Evolutionary conservation across 2,888 invertebrate species (phyloP).

Genomic region (Drosophila koepferae): DNA sequence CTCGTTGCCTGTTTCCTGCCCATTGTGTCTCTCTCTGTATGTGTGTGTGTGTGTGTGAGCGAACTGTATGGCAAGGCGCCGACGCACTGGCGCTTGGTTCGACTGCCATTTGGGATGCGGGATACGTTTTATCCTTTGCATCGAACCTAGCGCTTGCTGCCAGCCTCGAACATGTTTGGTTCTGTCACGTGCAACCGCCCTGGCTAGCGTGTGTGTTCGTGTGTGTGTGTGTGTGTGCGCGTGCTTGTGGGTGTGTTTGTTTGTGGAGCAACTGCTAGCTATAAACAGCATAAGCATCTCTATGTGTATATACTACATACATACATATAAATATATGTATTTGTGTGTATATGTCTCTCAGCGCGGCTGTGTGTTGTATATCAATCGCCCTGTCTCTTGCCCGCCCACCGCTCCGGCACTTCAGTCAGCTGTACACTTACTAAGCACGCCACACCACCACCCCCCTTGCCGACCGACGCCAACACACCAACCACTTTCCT

Average conservation of each 20-base stretch:
- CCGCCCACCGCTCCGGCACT: constrained; percentile 30
- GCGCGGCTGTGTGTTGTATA: constrained; percentile 60
- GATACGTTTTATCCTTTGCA: constrained; percentile 65
- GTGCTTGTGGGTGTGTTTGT: constrained; percentile 34
- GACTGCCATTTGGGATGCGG: constrained; percentile 38
- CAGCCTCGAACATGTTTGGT: constrained; percentile 61
- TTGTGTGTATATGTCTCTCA: constrained; percentile 37
- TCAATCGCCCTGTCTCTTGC: constrained; percentile 59
- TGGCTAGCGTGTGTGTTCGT: constrained; percentile 18
- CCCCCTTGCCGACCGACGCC: background rate
- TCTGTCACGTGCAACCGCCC: constrained; percentile 57
- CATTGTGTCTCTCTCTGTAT: constrained; percentile 50
- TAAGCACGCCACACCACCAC: constrained; percentile 4
- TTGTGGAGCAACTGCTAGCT: constrained; percentile 47
- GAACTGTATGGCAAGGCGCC: constrained; percentile 46
- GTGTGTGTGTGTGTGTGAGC: background rate
- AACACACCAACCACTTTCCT: constrained; percentile 15
- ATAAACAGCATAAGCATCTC: constrained; percentile 68
- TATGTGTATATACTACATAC: constrained; percentile 25
- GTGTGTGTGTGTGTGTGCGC: constrained; percentile 17
- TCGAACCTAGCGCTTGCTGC: constrained; percentile 48
- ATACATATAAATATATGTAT: constrained; percentile 9
- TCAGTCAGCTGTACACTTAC: constrained; percentile 31
- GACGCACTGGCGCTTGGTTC: constrained; percentile 57
- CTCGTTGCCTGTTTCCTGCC: constrained; percentile 60